phyloP scores from a whole-genome alignment of 2,888 invertebrate genomes.

The Torymus tubicola region DNA sequence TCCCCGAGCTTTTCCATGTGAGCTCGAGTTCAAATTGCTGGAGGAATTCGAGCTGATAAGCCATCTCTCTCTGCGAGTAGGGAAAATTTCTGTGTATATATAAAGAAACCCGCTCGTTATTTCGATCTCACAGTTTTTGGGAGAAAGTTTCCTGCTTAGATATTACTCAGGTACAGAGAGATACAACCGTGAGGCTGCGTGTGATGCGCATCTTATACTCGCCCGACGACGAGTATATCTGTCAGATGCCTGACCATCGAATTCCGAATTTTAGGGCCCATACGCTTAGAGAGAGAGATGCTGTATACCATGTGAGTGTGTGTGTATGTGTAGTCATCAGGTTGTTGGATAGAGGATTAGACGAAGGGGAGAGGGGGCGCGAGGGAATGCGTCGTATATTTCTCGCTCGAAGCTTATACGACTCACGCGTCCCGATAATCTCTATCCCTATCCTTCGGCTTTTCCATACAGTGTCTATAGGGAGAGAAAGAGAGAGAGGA shows the following conservation, averaged over 20 bases:
- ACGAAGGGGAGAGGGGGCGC: neutral
- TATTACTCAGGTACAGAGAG: no score
- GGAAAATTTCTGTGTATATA: neutral
- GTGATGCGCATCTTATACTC: no score
- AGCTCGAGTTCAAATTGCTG: neutral
- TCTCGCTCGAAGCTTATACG: slow-evolving; percentile 9
- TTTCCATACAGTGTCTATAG: no score
- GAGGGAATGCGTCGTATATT: neutral
- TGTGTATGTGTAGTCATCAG: neutral
- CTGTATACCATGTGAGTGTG: no score
- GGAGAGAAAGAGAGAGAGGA: neutral
- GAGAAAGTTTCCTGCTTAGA: slow-evolving; percentile 23
- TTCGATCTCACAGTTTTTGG: slow-evolving; percentile 3
- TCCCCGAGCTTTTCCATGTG: neutral
- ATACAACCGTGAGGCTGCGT: no score
- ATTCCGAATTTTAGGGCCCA: slow-evolving; percentile 30
- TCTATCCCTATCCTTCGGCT: slow-evolving; percentile 11
- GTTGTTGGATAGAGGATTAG: slow-evolving; percentile 6
- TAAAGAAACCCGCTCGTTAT: slow-evolving; percentile 11
- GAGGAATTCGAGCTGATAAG: slow-evolving; percentile 28
- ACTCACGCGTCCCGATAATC: slow-evolving; percentile 10
- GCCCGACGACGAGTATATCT: neutral
- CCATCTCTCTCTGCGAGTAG: slow-evolving; percentile 27
- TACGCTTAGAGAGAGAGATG: neutral
- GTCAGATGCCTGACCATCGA: neutral